Evolutionary conservation across 2,113 vertebrate genomes (phyloP), one percentile per base, ranked within the genome.

Genomic region (Conger conger): DNA sequence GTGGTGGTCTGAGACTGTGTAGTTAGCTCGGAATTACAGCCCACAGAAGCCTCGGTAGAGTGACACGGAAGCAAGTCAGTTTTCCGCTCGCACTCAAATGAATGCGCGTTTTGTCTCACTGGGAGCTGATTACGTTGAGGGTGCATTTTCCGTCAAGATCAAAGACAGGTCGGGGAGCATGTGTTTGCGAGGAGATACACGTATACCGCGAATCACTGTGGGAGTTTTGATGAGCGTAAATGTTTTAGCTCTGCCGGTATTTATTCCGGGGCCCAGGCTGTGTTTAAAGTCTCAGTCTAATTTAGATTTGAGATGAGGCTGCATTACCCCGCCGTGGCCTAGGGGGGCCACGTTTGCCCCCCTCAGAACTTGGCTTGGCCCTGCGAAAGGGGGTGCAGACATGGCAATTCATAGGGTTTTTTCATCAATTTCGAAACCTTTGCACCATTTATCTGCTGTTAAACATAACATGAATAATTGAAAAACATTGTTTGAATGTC

Each of bases 41-140:
- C 68, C 68, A 73, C 68, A 33, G 68, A 73, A 73, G n/a, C n/a
- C 68, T 30, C 2, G 23, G 27, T 73, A 30, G 33, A 33, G 27
- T 63, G 57, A 63, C 57, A 63, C 57, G 15, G 68, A 73, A 27
- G 27, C 68, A 73, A 73, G 68, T 73, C 68, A 33, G 68, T 73
- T 73, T 73, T 73, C 68, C 68, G n/a, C 68, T 73, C 13, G 27
- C 13, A 30, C 27, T 33, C n/a, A 73, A 73, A 73, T 73, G 27
- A 73, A 73, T 73, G 27, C 9, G 68, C 30, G n/a, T 73, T 73
- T 73, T 73, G 27, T 73, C 27, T 73, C 68, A 33, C 27, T 2
- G n/a, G 27, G 68, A 73, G 68, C 68, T 73, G 68, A 73, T 73
- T 73, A 73, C n/a, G n/a, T 73, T 73, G 68, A 13, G 68, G 68